Percentiles rank a stretch among this genome's conserved stretches.
These are phyloP conservation scores for Ecliptopera silaceata DNA, from an alignment of 2,888 invertebrate species.

Conservation along the genomic window DNA sequence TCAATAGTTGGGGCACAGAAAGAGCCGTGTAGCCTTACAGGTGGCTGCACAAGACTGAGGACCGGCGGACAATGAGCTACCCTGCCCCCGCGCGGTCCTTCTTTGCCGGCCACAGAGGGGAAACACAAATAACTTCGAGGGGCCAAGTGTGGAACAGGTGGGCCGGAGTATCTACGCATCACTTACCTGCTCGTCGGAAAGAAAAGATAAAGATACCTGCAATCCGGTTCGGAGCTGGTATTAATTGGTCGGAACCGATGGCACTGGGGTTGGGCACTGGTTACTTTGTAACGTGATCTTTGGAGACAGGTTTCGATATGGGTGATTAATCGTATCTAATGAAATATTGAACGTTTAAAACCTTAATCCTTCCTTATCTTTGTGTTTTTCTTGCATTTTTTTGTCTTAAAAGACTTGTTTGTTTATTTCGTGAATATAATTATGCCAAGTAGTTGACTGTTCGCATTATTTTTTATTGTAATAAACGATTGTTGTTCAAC, in stretches of 20 bases:
- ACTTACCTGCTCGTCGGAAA: slow-evolving; percentile 65
- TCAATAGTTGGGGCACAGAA: slow-evolving; percentile 54
- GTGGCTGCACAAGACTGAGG: slow-evolving; percentile 69
- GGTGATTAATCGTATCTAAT: slow-evolving; percentile 18
- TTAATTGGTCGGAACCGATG: slow-evolving; percentile 66
- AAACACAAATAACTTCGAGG: slow-evolving; percentile 49
- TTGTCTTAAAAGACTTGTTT: not conserved
- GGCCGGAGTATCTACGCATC: slow-evolving; percentile 54
- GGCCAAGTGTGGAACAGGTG: slow-evolving; percentile 63
- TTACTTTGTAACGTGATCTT: slow-evolving; percentile 47
- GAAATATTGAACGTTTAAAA: slow-evolving; percentile 5
- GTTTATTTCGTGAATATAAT: not conserved
- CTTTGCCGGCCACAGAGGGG: slow-evolving; percentile 55
- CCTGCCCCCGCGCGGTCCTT: slow-evolving; percentile 47
- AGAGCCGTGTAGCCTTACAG: slow-evolving; percentile 68
- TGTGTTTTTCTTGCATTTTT: not conserved
- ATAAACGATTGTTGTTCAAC: not conserved
- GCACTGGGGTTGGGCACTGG: slow-evolving; percentile 41
- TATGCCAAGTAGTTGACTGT: not conserved
- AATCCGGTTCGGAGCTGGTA: slow-evolving; percentile 59
- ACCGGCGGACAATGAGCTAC: slow-evolving; percentile 45
- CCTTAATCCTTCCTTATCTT: slow-evolving; percentile 4
- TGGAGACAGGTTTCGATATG: slow-evolving; percentile 26
- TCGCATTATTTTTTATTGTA: not conserved
- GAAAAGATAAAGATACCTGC: slow-evolving; percentile 60